These are phyloP conservation scores for Mya arenaria DNA, from an alignment of 1,140 invertebrate species.

Conservation along the genomic window DNA sequence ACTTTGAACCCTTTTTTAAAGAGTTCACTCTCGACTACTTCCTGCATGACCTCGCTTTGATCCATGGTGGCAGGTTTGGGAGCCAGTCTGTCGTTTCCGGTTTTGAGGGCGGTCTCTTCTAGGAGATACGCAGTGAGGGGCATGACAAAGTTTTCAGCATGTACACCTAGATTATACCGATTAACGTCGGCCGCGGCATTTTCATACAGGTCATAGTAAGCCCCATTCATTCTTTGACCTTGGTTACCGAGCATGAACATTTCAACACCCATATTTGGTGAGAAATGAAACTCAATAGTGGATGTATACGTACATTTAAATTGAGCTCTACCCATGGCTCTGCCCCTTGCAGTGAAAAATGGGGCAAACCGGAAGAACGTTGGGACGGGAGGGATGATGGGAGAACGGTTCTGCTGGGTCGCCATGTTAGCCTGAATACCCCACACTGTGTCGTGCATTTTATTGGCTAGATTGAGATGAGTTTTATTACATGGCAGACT, in stretches of 20 bases:
- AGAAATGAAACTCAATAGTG: background rate
- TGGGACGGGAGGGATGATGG: background rate
- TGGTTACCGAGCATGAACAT: background rate
- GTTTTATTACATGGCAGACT: constrained; percentile 1
- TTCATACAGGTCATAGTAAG: too few species aligned
- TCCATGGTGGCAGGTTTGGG: background rate
- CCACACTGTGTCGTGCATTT: constrained; percentile 8
- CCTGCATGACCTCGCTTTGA: background rate
- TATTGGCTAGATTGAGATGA: background rate
- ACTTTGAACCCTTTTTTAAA: too few species aligned
- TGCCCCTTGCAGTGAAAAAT: constrained; percentile 20
- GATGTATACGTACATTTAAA: constrained; percentile 6
- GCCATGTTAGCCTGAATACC: constrained; percentile 33
- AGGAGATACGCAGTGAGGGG: background rate
- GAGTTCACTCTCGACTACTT: too few species aligned
- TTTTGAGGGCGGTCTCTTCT: background rate
- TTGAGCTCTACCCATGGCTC: background rate
- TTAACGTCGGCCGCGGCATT: background rate
- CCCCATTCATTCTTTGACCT: background rate
- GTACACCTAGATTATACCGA: background rate
- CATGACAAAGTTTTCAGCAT: constrained; percentile 9
- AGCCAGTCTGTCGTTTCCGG: background rate
- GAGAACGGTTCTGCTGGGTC: constrained; percentile 5
- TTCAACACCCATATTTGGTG: background rate
- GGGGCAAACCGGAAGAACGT: constrained; percentile 14